A percentile compares a stretch with the other conserved stretches of the same genome.
phyloP scores from a whole-genome alignment of 1,140 invertebrate genomes.

The Drosophila takahashii region DNA sequence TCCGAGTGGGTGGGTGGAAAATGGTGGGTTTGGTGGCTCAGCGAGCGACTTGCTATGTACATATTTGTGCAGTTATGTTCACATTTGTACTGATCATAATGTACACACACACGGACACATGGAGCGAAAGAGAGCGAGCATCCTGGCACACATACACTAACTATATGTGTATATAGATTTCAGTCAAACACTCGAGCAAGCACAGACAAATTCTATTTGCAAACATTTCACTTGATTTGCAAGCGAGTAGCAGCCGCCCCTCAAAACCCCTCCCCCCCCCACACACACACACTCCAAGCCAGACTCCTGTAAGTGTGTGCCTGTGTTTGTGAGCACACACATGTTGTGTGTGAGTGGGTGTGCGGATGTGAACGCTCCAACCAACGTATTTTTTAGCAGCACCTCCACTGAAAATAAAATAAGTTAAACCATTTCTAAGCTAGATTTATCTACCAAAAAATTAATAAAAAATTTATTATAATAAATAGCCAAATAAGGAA shows the following conservation, averaged over 20 bases:
- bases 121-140: slow-evolving; percentile 44
- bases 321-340: slow-evolving; percentile 29
- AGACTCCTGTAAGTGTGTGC: slow-evolving; percentile 58
- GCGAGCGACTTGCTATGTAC: slow-evolving; percentile 79
- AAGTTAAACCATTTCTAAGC: neutral
- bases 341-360: slow-evolving; percentile 20
- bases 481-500: no score
- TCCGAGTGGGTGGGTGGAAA: slow-evolving; percentile 14
- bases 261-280: neutral
- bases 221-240: slow-evolving; percentile 85
- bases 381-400: slow-evolving; percentile 46
- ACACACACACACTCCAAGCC: slow-evolving; percentile 7
- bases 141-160: slow-evolving; percentile 58
- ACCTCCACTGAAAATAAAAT: slow-evolving; percentile 10
- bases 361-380: slow-evolving; percentile 31
- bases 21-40: slow-evolving; percentile 22
- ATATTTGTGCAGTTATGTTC: slow-evolving; percentile 85
- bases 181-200: slow-evolving; percentile 84
- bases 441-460: no score
- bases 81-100: slow-evolving; percentile 84
- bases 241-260: slow-evolving; percentile 75
- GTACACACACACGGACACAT: slow-evolving; percentile 59
- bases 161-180: slow-evolving; percentile 82
- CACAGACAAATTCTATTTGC: slow-evolving; percentile 85
- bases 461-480: no score